Conservation (phyloP, 2,888 invertebrate species). For the Thera obeliscata region DNA sequence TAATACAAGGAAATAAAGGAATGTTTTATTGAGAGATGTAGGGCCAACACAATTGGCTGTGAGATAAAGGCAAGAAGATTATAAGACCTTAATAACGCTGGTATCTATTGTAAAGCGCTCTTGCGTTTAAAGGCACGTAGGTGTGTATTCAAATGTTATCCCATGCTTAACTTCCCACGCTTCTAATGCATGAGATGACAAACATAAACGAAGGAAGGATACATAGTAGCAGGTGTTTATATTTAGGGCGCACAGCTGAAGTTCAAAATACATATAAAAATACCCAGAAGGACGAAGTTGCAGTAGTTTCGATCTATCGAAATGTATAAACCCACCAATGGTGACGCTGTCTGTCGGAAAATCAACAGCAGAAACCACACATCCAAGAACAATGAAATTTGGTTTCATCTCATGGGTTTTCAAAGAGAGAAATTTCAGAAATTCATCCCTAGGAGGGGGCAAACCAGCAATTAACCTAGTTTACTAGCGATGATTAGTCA, state of each 20-base stretch:
- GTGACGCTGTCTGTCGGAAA: no score
- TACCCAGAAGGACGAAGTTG: neutral
- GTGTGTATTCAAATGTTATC: slow-evolving; percentile 1
- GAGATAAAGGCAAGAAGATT: neutral
- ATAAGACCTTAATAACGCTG: neutral
- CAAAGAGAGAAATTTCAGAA: no score
- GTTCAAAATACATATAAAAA: neutral
- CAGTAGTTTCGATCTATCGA: no score
- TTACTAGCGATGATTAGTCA: slow-evolving; percentile 16
- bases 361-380: no score
- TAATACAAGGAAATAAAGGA: neutral
- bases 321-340: no score
- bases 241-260: neutral
- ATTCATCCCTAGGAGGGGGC: no score
- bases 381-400: no score
- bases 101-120: neutral
- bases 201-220: neutral
- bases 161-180: neutral
- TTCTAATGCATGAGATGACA: neutral
- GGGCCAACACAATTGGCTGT: neutral
- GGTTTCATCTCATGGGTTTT: no score
- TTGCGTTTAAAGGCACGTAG: slow-evolving; percentile 1
- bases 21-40: neutral
- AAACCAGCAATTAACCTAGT: slow-evolving; percentile 12
- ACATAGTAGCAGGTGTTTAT: neutral